These are phyloP conservation scores for Lateolabrax maculatus DNA, from an alignment of 2,797 vertebrate species.

Conservation along the genomic window DNA sequence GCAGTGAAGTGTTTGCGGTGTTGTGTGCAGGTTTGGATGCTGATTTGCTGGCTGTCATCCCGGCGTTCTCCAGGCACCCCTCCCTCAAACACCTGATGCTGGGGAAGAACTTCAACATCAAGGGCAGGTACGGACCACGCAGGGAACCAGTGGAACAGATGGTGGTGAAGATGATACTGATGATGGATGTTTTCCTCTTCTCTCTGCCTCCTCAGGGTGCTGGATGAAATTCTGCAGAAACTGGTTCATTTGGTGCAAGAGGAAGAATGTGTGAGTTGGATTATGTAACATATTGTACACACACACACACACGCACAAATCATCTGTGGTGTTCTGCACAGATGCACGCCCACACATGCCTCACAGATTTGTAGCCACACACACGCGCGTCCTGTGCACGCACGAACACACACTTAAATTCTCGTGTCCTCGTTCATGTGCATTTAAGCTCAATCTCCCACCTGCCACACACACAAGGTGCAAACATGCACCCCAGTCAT, in stretches of 20 bases:
- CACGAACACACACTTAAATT: conserved; percentile 34
- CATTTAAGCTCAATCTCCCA: conserved; percentile 44
- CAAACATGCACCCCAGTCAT: conserved; percentile 44
- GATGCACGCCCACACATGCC: conserved; percentile 59
- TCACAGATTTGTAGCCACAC: conserved; percentile 39
- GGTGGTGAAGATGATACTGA: conserved; percentile 49
- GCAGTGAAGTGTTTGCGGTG: conserved; percentile 3
- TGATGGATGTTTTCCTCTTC: conserved; percentile 63
- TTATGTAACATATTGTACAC: conserved; percentile 70
- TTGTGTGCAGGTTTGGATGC: conserved; percentile 87
- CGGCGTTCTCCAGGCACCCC: conserved; percentile 90
- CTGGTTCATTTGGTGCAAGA: conserved; percentile 93
- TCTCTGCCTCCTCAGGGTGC: conserved; percentile 83
- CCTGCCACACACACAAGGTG: conserved; percentile 48
- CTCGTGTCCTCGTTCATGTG: conserved; percentile 28
- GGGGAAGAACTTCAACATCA: conserved; percentile 95
- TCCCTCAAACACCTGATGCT: conserved; percentile 93
- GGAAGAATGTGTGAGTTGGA: conserved; percentile 93
- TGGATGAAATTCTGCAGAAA: conserved; percentile 93
- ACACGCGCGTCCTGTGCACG: background rate
- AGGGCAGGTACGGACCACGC: conserved; percentile 87
- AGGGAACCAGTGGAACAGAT: conserved; percentile 41
- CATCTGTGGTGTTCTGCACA: conserved; percentile 46
- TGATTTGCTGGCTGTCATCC: conserved; percentile 90
- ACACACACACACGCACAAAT: conserved; percentile 26